Percentiles rank a stretch among this genome's conserved stretches.
These are phyloP conservation scores for Drosophila paulistorum DNA, from an alignment of 1,140 invertebrate genomes.

Conservation along the genomic window DNA sequence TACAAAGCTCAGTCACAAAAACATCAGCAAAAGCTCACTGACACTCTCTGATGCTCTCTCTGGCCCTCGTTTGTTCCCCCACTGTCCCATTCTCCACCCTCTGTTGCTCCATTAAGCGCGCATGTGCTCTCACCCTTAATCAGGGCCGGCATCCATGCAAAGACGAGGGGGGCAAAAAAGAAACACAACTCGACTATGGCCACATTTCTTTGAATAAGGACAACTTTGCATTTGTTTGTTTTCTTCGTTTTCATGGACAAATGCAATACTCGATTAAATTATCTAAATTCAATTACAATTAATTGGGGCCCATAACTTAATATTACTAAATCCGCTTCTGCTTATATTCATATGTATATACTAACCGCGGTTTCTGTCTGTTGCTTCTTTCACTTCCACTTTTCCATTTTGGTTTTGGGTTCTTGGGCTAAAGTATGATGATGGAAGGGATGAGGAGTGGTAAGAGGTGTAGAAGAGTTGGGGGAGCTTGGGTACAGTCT, in stretches of 20 bases:
- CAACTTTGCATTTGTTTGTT: background rate
- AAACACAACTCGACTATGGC: background rate
- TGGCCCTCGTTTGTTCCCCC: background rate
- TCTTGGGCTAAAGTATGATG: conserved; percentile 26
- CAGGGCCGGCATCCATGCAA: background rate
- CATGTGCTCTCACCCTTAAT: background rate
- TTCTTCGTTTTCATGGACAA: background rate
- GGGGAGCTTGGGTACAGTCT: conserved; percentile 66
- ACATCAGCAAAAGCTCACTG: conserved; percentile 57
- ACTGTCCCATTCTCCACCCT: background rate
- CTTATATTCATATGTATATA: conserved; percentile 25
- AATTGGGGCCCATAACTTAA: no score
- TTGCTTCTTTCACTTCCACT: conserved; percentile 78
- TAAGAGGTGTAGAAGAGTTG: conserved; percentile 14
- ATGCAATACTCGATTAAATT: background rate
- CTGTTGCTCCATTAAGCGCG: background rate
- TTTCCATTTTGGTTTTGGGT: conserved; percentile 51
- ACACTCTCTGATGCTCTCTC: conserved; percentile 7
- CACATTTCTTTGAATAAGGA: conserved; percentile 63
- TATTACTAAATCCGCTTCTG: conserved; percentile 29
- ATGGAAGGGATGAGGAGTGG: conserved; percentile 19
- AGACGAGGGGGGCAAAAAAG: no score
- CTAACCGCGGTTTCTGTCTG: conserved; percentile 35
- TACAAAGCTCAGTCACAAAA: conserved; percentile 67
- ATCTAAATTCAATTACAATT: background rate